phyloP scores from a whole-genome alignment of 35 echinoderm and acorn worm species.

The Lytechinus pictus region DNA sequence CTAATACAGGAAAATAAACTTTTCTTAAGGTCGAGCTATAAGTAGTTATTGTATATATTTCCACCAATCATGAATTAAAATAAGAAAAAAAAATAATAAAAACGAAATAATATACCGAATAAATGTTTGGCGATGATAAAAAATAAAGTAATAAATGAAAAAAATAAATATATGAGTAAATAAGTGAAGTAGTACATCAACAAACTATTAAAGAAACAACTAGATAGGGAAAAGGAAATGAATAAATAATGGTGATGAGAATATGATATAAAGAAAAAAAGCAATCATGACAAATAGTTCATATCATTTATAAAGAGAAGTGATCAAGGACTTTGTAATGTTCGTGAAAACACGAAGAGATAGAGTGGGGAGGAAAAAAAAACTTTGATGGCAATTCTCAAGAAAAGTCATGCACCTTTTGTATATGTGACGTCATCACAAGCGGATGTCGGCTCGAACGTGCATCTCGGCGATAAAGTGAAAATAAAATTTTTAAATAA shows the following conservation, averaged over 20 bases:
- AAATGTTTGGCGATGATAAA: no score
- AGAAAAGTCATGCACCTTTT: conserved; percentile 4
- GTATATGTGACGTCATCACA: not conserved
- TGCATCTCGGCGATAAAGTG: conserved; percentile 27
- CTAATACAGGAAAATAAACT: no score
- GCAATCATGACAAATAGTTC: not conserved
- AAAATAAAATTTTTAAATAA: conserved; percentile 47
- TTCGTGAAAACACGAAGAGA: no score
- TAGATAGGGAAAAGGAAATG: not conserved
- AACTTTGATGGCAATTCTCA: not conserved
- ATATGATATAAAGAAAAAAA: not conserved
- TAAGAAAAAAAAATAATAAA: no score
- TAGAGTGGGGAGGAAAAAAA: not conserved
- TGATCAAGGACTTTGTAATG: no score
- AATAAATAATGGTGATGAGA: not conserved
- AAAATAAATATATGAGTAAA: not conserved
- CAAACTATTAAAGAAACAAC: not conserved
- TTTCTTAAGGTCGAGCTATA: no score
- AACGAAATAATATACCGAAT: no score
- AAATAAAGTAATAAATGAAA: not conserved
- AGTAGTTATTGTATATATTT: no score
- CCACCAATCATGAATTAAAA: no score
- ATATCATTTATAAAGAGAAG: no score
- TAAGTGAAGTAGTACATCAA: not conserved
- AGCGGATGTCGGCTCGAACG: conserved; percentile 16